Percentiles rank a stretch among this genome's conserved stretches.
These are phyloP conservation scores for Pagrus major DNA, from an alignment of 2,113 vertebrate species.

Conservation along the genomic window DNA sequence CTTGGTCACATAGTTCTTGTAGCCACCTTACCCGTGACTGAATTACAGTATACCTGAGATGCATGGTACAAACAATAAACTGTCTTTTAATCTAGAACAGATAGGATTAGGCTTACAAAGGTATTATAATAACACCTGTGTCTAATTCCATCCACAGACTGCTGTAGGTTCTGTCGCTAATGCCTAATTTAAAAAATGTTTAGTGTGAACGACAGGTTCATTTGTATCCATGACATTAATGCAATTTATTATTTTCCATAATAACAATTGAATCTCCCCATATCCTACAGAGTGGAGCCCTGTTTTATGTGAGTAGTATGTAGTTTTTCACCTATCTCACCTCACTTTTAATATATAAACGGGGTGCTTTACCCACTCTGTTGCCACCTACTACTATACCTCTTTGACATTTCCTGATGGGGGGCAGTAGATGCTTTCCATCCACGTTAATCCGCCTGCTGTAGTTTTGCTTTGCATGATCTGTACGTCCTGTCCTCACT, in stretches of 20 bases:
- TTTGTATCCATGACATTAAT: constrained; percentile 74
- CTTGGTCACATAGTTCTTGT: not conserved
- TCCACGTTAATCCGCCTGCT: constrained; percentile 26
- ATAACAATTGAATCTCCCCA: constrained; percentile 79
- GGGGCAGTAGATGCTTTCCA: constrained; percentile 32
- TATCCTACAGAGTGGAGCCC: constrained; percentile 86
- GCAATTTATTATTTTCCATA: constrained; percentile 74
- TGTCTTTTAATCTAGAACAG: constrained; percentile 1
- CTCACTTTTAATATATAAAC: constrained; percentile 45
- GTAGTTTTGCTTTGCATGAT: constrained; percentile 80
- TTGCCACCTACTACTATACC: constrained; percentile 16
- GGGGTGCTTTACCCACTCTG: constrained; percentile 58
- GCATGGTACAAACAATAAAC: not conserved
- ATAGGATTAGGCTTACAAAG: constrained; percentile 14
- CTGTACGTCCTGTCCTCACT: constrained; percentile 5
- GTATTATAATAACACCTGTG: constrained; percentile 18
- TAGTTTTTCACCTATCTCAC: constrained; percentile 74
- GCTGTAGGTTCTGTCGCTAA: constrained; percentile 1
- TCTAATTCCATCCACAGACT: constrained; percentile 22
- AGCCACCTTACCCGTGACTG: not conserved
- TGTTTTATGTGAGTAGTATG: constrained; percentile 90
- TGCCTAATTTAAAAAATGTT: constrained; percentile 30
- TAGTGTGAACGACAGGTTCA: constrained; percentile 10
- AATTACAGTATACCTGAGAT: not conserved
- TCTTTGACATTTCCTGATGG: constrained; percentile 1